Base-by-base conservation (phyloP, 2,113 vertebrate species). In the Isichthys henryi region DNA sequence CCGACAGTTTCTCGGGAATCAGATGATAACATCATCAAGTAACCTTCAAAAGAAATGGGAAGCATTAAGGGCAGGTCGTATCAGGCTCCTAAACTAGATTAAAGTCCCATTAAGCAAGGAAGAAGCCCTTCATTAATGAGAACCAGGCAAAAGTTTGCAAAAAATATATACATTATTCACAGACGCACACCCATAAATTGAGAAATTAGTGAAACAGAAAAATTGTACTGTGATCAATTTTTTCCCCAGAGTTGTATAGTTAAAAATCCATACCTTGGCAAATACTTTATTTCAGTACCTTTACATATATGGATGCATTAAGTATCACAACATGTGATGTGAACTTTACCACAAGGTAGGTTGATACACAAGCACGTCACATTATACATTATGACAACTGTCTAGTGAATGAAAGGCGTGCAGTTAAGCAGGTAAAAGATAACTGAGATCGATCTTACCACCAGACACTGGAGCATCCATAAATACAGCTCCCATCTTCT, bases 391-490 rank as follows among this genome's bases (percentile, higher is more conserved):
- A 13, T 31, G n/a, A 4, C 62, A 43, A 43, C 31, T 43, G 19
- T 80, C 35, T 43, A 80, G 35, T 62, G 58, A 27, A 77, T 23
- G 9, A 35, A 77, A 77, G 5, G 70, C 35, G 10, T 48, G 43
- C 35, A 45, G 11, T 21, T 17, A n/a, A 84, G 82, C 35, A 19
- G 82, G 17, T 13, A 86, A 17, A 52, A 52, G 21, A 13, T 52
- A 17, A 31, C 27, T 0, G 46, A 13, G 15, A 43, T 8, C 0
- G 35, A 11, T 13, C 93, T 95, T 95, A 99, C 98, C 98, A 96
- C 98, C 98, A 93, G 98, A 99, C 91, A 99, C 98, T 52, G 98
- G 98, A 23, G 98, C 98, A 94, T 99, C 98, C 98, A 99, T 99
- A 92, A 99, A 99, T 93, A 99, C 97, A 6, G 98, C 98, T 92